Conservation (phyloP, 2,113 vertebrate genomes). For the Chaetorhynchus papuensis region DNA sequence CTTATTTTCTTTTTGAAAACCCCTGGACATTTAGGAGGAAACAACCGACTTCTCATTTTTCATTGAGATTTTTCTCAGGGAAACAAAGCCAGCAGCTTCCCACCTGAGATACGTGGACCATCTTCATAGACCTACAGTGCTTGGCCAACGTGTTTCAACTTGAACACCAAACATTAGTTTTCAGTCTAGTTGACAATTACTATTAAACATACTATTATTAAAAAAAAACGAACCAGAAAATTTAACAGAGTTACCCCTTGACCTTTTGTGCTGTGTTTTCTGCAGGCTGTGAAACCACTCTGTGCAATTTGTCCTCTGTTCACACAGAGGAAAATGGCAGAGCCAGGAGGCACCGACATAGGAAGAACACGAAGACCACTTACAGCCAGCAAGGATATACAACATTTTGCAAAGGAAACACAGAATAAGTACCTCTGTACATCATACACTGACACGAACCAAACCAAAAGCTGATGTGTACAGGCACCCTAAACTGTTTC, state of each 20-base stretch:
- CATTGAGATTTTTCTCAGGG: not conserved
- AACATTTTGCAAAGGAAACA: not conserved
- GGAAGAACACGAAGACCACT: not conserved
- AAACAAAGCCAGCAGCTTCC: not conserved
- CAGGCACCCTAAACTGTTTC: not conserved
- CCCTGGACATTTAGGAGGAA: not conserved
- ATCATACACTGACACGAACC: not conserved
- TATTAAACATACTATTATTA: not conserved
- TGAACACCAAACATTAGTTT: not conserved
- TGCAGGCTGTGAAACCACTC: accelerated
- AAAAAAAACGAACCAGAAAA: not conserved
- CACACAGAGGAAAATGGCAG: not conserved
- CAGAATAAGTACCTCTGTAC: not conserved
- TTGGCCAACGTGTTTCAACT: not conserved
- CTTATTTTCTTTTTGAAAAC: not conserved
- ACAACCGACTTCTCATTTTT: not conserved
- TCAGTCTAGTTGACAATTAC: not conserved
- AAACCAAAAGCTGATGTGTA: not conserved
- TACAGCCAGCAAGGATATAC: not conserved
- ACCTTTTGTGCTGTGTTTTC: not conserved
- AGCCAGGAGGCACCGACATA: accelerated
- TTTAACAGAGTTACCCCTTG: not conserved
- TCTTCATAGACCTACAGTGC: not conserved
- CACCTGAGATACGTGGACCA: not conserved
- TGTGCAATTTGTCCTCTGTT: not conserved